Base-by-base conservation (phyloP, 2,797 vertebrate species). In the Phataginus tricuspis region DNA sequence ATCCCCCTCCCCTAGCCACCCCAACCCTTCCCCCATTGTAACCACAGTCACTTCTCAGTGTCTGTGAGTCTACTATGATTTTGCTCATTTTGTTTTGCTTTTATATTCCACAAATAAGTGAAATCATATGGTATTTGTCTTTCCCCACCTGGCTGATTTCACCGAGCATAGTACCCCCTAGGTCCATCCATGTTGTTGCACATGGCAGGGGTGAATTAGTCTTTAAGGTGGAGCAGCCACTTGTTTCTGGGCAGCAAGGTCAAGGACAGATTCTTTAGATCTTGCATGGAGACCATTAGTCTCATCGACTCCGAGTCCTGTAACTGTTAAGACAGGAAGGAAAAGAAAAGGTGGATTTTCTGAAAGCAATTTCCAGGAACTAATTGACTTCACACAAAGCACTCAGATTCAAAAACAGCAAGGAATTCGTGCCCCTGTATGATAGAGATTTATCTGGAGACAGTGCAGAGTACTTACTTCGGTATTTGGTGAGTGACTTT, bases 401-500 rank as follows among this genome's bases (percentile, higher is more conserved):
- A 42, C 12, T 49, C 3, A 3, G 31, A 74, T 71, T 93, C 37
- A 90, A 53, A 80, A 79, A 87, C 45, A 95, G 34, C 61, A 42
- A 63, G 31, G n/a, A 90, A 96, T 55, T 64, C 37, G 21, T 86
- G 27, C 13, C 5, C 25, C 18, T 16, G n/a, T 14, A 0, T 31
- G 11, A 45, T 49, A 59, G 31, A 78, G 31, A 61, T 59, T 39
- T 16, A 15, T 37, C 25, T 10, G 13, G n/a, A 53, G 39, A 53
- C 88, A 59, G 37, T 61, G 61, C 69, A 66, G 69, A 72, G 29
- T 94, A 39, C 14, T 64, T 68, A 37, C 18, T 69, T n/a, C 59
- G 31, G 59, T 79, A n/a, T 93, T 88, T 72, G 42, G 12, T 45
- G n/a, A 94, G 31, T 91, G 59, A 79, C 31, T 84, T 95, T 84